Percentiles rank a stretch among this genome's conserved stretches.
These are phyloP conservation scores for Phoeniculus purpureus DNA, from an alignment of 2,797 vertebrate species.

Conservation along the genomic window DNA sequence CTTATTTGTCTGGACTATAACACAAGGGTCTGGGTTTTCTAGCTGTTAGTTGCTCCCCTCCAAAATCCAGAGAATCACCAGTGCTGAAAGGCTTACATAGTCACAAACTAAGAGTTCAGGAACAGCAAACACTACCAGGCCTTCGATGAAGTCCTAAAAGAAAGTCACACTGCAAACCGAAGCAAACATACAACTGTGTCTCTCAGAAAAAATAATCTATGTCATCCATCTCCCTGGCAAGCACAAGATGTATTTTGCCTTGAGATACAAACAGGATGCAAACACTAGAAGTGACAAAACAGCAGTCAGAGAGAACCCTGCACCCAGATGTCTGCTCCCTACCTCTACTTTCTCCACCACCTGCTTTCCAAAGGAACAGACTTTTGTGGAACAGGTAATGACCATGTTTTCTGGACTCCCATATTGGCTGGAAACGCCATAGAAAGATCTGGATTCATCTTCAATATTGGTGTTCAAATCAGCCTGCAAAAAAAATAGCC, in stretches of 20 bases:
- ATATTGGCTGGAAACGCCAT: constrained; percentile 95
- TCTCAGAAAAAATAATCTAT: not conserved
- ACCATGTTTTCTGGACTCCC: constrained; percentile 95
- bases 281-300: not conserved
- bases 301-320: not conserved
- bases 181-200: not conserved
- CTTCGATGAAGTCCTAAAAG: not conserved
- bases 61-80: not conserved
- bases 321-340: constrained; percentile 4
- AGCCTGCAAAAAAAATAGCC: constrained; percentile 78
- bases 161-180: not conserved
- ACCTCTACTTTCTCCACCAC: constrained; percentile 99
- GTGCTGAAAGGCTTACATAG: not conserved
- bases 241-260: not conserved
- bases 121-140: not conserved
- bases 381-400: constrained; percentile 96
- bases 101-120: not conserved
- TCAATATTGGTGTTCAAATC: constrained; percentile 93
- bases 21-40: not conserved
- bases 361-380: constrained; percentile 98
- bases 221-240: not conserved
- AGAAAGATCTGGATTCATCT: constrained; percentile 93
- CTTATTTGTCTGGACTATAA: not conserved
- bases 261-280: not conserved
- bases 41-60: not conserved